A percentile compares a stretch with the other conserved stretches of the same genome.
Evolutionary conservation across 2,888 invertebrate species (phyloP).

Genomic region (Scotopteryx bipunctaria): DNA sequence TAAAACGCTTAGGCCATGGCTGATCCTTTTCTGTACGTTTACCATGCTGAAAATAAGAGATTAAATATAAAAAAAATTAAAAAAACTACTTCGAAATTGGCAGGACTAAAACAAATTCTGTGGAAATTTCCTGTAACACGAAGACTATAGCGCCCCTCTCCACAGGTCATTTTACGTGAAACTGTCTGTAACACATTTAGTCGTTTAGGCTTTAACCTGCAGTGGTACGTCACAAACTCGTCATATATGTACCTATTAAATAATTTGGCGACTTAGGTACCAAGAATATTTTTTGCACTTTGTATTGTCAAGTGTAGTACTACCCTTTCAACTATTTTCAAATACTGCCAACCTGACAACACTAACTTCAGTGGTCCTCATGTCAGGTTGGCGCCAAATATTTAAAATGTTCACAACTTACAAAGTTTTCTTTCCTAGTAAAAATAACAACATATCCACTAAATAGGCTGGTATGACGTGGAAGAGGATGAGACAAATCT

Average conservation of each 20-base stretch:
- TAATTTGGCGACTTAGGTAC: too few species aligned
- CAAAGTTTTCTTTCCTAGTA: constrained; percentile 90
- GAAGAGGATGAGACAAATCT: constrained; percentile 86
- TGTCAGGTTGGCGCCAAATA: neutral
- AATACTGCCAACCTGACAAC: neutral
- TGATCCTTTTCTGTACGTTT: constrained; percentile 85
- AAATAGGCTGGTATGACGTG: constrained; percentile 91
- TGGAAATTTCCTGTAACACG: too few species aligned
- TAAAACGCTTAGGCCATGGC: constrained; percentile 85
- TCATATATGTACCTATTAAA: too few species aligned
- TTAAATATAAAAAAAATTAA: neutral
- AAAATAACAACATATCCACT: constrained; percentile 86
- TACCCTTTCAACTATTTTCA: neutral
- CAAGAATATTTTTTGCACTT: too few species aligned
- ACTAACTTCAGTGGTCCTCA: neutral
- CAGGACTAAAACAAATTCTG: too few species aligned
- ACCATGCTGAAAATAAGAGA: constrained; percentile 79
- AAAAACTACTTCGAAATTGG: too few species aligned
- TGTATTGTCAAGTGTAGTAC: constrained; percentile 5
- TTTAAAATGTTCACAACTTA: constrained; percentile 83
- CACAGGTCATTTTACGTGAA: too few species aligned
- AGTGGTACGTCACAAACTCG: too few species aligned
- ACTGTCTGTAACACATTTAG: too few species aligned
- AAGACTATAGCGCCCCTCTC: too few species aligned
- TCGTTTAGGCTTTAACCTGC: too few species aligned